These are phyloP conservation scores for Harpagoxenus sublaevis DNA, from an alignment of 2,888 invertebrate genomes.

Conservation along the genomic window DNA sequence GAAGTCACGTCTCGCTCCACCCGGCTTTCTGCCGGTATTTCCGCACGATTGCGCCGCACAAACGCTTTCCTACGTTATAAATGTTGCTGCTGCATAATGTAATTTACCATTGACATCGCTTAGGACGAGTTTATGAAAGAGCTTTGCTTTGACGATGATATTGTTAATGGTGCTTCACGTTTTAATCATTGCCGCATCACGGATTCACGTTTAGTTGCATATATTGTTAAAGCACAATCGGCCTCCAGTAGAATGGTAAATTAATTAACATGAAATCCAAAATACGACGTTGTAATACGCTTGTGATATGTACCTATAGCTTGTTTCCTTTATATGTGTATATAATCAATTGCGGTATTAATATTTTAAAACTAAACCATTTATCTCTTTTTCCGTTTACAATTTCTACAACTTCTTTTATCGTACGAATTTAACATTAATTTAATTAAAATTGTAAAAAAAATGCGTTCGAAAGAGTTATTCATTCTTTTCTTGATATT, in stretches of 20 bases:
- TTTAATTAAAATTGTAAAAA: neutral
- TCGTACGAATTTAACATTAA: neutral
- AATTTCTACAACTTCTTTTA: neutral
- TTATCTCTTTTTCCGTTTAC: neutral
- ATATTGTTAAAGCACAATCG: conserved; percentile 8
- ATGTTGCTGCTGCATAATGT: conserved; percentile 56
- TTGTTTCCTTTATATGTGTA: neutral
- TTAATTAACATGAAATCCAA: conserved; percentile 34
- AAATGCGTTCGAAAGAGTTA: neutral
- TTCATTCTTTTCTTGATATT: neutral
- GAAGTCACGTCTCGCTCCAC: conserved; percentile 38
- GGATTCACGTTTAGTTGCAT: neutral
- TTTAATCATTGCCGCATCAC: conserved; percentile 18
- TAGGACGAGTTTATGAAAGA: conserved; percentile 43
- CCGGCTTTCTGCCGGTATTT: conserved; percentile 38
- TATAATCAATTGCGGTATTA: neutral
- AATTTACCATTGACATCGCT: conserved; percentile 44
- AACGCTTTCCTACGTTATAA: conserved; percentile 33
- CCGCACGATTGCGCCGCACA: conserved; percentile 44
- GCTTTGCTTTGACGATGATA: conserved; percentile 36
- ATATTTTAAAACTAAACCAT: neutral
- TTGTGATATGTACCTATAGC: neutral
- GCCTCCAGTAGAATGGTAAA: neutral
- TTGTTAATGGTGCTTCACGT: conserved; percentile 34
- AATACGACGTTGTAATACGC: neutral